Evolutionary conservation across 1,140 invertebrate species (phyloP).

Genomic region (Danaus plexippus): DNA sequence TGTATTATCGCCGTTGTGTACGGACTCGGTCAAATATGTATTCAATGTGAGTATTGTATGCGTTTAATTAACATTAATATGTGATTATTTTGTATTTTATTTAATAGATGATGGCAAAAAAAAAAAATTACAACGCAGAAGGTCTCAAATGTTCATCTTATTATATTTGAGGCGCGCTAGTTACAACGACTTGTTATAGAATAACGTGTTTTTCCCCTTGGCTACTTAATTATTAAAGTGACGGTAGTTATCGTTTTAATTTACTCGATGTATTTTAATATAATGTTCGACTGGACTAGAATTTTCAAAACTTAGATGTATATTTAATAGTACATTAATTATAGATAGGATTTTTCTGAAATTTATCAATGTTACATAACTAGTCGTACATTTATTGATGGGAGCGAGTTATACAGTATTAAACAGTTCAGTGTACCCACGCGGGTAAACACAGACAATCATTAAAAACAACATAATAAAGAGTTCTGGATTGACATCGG

Average conservation of each 20-base stretch:
- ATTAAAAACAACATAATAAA: too few species aligned
- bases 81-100: slow-evolving; percentile 14
- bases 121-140: slow-evolving; percentile 2
- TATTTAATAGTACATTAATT: slow-evolving; percentile 27
- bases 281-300: slow-evolving; percentile 30
- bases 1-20: too few species aligned
- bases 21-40: too few species aligned
- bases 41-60: slow-evolving; percentile 17
- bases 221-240: slow-evolving; percentile 5
- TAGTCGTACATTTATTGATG: slow-evolving; percentile 37
- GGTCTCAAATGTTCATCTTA: slow-evolving; percentile 1
- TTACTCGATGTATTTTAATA: slow-evolving; percentile 1
- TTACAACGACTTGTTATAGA: slow-evolving; percentile 20
- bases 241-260: slow-evolving; percentile 2
- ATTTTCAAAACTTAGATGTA: slow-evolving; percentile 26
- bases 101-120: slow-evolving; percentile 1
- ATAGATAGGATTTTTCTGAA: slow-evolving; percentile 69
- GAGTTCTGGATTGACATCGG: too few species aligned
- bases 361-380: slow-evolving; percentile 66
- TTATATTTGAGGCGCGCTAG: slow-evolving; percentile 1
- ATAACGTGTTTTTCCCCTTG: slow-evolving; percentile 8
- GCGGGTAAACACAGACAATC: too few species aligned
- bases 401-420: not conserved
- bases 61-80: slow-evolving; percentile 9
- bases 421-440: not conserved